These are phyloP conservation scores for Osmerus mordax DNA, from an alignment of 2,113 vertebrate genomes.

Conservation along the genomic window DNA sequence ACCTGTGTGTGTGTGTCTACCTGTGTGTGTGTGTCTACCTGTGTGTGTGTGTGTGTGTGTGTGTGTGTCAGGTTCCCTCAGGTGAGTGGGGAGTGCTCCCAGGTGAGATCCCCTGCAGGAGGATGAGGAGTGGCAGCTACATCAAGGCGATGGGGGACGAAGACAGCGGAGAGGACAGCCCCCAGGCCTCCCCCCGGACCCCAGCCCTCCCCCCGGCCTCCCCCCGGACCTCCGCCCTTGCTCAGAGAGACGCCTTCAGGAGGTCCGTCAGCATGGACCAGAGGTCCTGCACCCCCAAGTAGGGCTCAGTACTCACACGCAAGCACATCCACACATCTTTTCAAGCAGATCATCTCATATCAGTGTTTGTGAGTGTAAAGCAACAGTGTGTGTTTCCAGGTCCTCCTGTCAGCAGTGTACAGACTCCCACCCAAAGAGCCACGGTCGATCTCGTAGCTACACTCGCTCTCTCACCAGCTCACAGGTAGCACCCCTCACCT, in stretches of 20 bases:
- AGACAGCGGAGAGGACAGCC: constrained; percentile 79
- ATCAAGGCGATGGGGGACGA: constrained; percentile 99
- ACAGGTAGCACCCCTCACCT: constrained; percentile 77
- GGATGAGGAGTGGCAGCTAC: constrained; percentile 98
- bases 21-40: background rate
- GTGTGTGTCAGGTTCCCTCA: constrained; percentile 81
- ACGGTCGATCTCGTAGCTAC: constrained; percentile 86
- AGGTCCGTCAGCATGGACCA: constrained; percentile 95
- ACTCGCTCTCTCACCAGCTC: constrained; percentile 93
- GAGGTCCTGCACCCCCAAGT: constrained; percentile 72
- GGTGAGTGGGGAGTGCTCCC: constrained; percentile 92
- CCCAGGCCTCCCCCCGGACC: constrained; percentile 69
- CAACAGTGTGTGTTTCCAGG: constrained; percentile 55
- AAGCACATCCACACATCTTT: too few relatives aligned
- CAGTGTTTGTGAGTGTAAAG: background rate
- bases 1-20: constrained; percentile 1
- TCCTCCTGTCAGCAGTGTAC: constrained; percentile 83
- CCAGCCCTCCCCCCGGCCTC: constrained; percentile 89
- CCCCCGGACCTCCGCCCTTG: constrained; percentile 80
- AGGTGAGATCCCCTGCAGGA: constrained; percentile 95
- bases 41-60: constrained; percentile 2
- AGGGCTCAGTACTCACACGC: background rate
- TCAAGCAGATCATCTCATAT: too few relatives aligned
- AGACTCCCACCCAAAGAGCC: constrained; percentile 86
- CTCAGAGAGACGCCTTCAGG: constrained; percentile 86